Base-by-base conservation (phyloP, 1,140 invertebrate species). In the Oreohelix idahoensis region DNA sequence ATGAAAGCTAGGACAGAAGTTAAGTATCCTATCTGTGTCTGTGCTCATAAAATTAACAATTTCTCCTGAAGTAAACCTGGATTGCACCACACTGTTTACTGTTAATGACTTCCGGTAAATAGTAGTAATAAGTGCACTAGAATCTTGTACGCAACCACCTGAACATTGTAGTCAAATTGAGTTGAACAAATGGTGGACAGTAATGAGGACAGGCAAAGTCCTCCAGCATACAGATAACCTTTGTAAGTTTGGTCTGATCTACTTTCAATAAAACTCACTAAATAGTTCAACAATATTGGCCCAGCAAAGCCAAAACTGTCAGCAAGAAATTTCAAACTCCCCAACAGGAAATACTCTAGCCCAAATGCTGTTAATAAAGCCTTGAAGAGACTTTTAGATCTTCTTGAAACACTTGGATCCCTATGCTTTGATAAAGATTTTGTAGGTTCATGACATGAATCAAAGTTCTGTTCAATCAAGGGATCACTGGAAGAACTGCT, bases 31-130 rank as follows among this genome's bases (percentile, higher is more conserved):
- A 89, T 98, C 97, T 0, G 96, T 96, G 92, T 99, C 98, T 0
- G 97, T 98, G 45, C 97, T 98, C 96, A 99, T 98, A 87, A 98
- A 97, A 93, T 99, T 99, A 0, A 98, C 95, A 39, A 99, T 96
- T 94, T 99, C 96, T 0, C 97, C 97, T 85, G 95, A 94, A 79
- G 94, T 95, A 91, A 96, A 97, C 29, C 88, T 87, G 36, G 89
- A 85, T 45, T 90, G 79, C 2, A 87, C 84, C 11, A 91, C 90
- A 63, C 85, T 89, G 63, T 81, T 89, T 17, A 90, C 87, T 20
- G 85, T 86, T 13, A 94, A 82, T 4, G 96, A 95, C 93, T 99
- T 99, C 78, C 95, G 94, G 88, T 99, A 98, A 73, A 99, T 95
- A 11, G 95, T 94, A 20, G 96, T 96, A 5, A 99, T 94, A 38